phyloP scores from a whole-genome alignment of 2,797 vertebrate species.

The Pelodytes ibericus region DNA sequence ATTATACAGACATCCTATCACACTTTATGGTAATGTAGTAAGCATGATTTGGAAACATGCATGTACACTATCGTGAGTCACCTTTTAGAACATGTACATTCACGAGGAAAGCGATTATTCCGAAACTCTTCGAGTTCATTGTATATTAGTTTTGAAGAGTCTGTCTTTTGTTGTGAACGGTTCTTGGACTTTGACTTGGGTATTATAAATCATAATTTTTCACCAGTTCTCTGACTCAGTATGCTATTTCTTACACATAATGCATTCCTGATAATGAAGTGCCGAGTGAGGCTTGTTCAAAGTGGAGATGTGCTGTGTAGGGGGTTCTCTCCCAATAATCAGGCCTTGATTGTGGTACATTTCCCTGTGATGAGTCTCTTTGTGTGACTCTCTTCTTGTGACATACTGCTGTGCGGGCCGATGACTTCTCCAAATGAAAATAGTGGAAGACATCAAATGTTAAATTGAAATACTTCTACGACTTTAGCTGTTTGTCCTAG shows the following conservation, averaged over 20 bases:
- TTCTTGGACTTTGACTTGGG: slow-evolving; percentile 53
- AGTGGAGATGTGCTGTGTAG: slow-evolving; percentile 54
- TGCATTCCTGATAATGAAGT: slow-evolving; percentile 51
- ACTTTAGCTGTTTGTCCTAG: slow-evolving; percentile 54
- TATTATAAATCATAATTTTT: slow-evolving; percentile 55
- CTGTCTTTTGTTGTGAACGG: slow-evolving; percentile 38
- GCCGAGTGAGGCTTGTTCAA: slow-evolving; percentile 51
- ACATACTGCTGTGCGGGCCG: slow-evolving; percentile 51
- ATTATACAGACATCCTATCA: no score
- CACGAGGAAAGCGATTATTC: slow-evolving; percentile 2
- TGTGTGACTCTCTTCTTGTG: slow-evolving; percentile 50
- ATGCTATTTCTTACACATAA: slow-evolving; percentile 56
- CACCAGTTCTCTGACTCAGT: slow-evolving; percentile 48
- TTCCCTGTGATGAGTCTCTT: slow-evolving; percentile 49
- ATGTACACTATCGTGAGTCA: no score
- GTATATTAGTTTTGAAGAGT: slow-evolving; percentile 21
- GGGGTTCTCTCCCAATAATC: slow-evolving; percentile 56
- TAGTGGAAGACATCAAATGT: slow-evolving; percentile 52
- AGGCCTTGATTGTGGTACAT: slow-evolving; percentile 49
- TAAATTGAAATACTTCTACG: slow-evolving; percentile 51
- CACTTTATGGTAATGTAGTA: no score
- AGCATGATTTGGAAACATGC: no score
- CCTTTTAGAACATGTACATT: no score
- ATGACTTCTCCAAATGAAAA: slow-evolving; percentile 50
- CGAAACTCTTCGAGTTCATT: slow-evolving; percentile 39